Evolutionary conservation across 2,113 vertebrate species (phyloP), one percentile per base, ranked within the genome.

Genomic region (Ctenodactylus gundi): DNA sequence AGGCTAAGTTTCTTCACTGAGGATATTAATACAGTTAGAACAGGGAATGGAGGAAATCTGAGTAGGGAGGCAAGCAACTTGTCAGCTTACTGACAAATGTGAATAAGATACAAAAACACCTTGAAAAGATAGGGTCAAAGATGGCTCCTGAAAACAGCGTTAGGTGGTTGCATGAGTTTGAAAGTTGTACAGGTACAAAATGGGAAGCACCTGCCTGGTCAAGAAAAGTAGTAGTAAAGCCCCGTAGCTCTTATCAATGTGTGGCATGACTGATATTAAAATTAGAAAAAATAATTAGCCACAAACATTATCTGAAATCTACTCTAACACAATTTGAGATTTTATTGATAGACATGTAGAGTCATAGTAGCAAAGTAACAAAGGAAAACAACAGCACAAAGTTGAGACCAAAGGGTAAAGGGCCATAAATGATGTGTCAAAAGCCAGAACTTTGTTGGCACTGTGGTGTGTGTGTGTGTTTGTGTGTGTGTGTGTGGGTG

Each of bases 91-190:
- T 90, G 36, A 21, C 6, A 90, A 58, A 95, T 86, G 2, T 86
- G 31, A 94, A 76, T 51, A 82, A 93, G 27, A 78, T 77, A 7
- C 7, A 85, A 93, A 94, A 91, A 77, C 85, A 91, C 73, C 41
- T 73, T 68, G 49, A 90, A 92, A 78, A 39, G n/a, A 34, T 68
- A 73, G 70, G 73, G 53, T 51, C 88, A 83, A 85, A 5, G 10
- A 44, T 6, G 70, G 27, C 51, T 78, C 65, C 25, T 82, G 55
- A 78, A 95, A 92, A 29, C 6, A 89, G 60, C 14, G 72, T 55
- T 85, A 90, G 82, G 72, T 55, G 83, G 27, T 4, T 85, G 21
- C 6, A 51, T 62, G 46, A 15, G 6, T 75, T 87, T 83, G 51
- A 90, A 90, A 85, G 7, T 49, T 90, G 49, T 64, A 15, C 23